Evolutionary conservation across 2,113 vertebrate genomes (phyloP).

Genomic region (Sebastes schlegelii): DNA sequence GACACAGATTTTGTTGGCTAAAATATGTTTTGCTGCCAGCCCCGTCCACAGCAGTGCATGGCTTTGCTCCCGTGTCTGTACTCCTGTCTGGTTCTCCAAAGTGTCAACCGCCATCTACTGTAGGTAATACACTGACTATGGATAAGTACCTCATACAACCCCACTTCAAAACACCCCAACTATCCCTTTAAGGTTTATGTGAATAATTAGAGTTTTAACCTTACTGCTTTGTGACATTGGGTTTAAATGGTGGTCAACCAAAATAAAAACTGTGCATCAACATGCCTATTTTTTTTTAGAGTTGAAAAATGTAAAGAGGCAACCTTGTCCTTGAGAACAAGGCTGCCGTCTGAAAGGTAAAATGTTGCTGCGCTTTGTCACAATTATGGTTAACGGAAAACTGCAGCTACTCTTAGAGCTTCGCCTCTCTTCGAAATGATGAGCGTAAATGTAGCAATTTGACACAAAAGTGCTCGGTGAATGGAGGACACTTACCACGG

Average conservation of each 20-base stretch:
- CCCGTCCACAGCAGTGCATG: too few species aligned
- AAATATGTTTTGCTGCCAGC: too few species aligned
- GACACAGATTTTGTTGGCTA: too few species aligned
- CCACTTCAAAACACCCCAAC: too few species aligned
- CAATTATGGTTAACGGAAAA: background rate
- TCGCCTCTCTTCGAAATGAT: background rate
- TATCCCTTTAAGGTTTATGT: background rate
- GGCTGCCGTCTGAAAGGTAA: background rate
- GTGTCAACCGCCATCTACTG: too few species aligned
- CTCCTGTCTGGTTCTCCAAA: too few species aligned
- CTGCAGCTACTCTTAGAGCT: background rate
- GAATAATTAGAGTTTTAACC: background rate
- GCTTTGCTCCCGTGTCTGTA: too few species aligned
- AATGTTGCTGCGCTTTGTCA: background rate
- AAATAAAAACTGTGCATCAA: background rate
- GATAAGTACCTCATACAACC: too few species aligned
- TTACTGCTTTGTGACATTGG: background rate
- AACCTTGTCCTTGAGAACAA: background rate
- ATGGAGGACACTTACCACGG: slow-evolving; percentile 86
- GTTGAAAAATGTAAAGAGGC: background rate
- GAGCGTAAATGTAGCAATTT: background rate
- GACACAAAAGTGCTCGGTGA: background rate
- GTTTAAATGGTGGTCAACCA: background rate
- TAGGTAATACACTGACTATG: too few species aligned
- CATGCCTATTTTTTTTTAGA: background rate